These are phyloP conservation scores for Artibeus jamaicensis DNA, from an alignment of 2,797 vertebrate species.

Conservation along the genomic window DNA sequence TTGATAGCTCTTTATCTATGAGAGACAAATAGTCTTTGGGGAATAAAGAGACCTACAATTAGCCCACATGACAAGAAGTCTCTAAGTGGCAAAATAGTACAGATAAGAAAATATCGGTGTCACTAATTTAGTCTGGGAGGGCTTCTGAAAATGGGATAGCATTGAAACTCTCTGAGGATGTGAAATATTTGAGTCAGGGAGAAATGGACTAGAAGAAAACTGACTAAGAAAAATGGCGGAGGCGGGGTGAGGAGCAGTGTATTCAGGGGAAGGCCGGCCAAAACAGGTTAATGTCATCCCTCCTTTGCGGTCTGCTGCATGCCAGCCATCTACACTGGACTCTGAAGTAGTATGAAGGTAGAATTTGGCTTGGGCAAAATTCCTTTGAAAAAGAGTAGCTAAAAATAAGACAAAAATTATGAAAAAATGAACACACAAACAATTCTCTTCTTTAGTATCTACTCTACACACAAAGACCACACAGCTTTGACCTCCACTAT, in stretches of 20 bases:
- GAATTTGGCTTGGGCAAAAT: background rate
- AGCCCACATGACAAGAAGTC: background rate
- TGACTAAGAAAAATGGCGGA: background rate
- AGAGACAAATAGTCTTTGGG: background rate
- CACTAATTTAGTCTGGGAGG: background rate
- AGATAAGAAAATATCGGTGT: background rate
- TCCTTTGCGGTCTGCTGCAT: background rate
- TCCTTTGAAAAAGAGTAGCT: background rate
- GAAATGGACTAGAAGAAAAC: background rate
- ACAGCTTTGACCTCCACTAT: background rate
- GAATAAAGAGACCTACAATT: background rate
- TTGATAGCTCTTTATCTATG: background rate
- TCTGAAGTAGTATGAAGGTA: background rate
- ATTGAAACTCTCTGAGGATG: background rate
- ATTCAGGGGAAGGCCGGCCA: background rate
- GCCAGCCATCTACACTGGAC: background rate
- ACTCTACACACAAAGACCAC: background rate
- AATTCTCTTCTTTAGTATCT: constrained; percentile 20
- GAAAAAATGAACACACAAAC: background rate
- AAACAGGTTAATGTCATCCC: background rate
- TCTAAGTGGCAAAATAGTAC: background rate
- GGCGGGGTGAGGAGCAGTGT: background rate
- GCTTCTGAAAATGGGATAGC: background rate
- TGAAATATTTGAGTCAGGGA: background rate
- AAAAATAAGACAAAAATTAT: constrained; percentile 21